A percentile compares a stretch with the other conserved stretches of the same genome.
These are phyloP conservation scores for Varecia variegata DNA, from an alignment of 2,797 vertebrate genomes.

Conservation along the genomic window DNA sequence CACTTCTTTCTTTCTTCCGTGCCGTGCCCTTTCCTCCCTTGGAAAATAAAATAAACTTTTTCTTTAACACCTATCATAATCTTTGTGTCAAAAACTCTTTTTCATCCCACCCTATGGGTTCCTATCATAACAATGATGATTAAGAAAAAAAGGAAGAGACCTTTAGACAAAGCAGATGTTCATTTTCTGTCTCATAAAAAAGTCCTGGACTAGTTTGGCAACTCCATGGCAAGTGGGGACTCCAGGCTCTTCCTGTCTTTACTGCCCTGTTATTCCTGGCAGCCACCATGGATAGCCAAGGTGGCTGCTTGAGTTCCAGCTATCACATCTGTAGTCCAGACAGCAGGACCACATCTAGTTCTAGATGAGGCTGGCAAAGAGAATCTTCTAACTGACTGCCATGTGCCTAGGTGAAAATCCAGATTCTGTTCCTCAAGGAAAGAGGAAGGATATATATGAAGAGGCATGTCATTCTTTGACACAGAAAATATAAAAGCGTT, in stretches of 20 bases:
- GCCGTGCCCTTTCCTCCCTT: too few species aligned
- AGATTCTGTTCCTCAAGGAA: not conserved
- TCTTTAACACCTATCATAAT: too few species aligned
- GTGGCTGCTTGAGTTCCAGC: not conserved
- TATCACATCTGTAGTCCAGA: not conserved
- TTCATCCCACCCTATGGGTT: too few species aligned
- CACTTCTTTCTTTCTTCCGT: too few species aligned
- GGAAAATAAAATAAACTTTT: too few species aligned
- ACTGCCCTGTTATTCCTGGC: not conserved
- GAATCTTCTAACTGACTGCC: not conserved
- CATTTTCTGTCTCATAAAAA: not conserved
- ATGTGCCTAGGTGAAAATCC: not conserved
- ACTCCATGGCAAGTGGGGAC: not conserved
- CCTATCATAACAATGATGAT: not conserved
- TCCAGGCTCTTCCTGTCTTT: not conserved
- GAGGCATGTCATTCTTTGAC: not conserved
- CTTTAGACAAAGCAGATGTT: not conserved
- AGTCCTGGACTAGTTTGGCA: not conserved
- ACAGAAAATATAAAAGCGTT: not conserved
- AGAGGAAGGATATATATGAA: too few species aligned
- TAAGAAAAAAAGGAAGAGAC: not conserved
- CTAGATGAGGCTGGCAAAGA: not conserved
- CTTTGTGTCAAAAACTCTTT: too few species aligned
- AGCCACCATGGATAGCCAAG: too few species aligned
- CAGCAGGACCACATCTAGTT: not conserved